Evolutionary conservation across 1,140 invertebrate species (phyloP), one percentile per base, ranked within the genome.

Genomic region (Orchesella cincta): DNA sequence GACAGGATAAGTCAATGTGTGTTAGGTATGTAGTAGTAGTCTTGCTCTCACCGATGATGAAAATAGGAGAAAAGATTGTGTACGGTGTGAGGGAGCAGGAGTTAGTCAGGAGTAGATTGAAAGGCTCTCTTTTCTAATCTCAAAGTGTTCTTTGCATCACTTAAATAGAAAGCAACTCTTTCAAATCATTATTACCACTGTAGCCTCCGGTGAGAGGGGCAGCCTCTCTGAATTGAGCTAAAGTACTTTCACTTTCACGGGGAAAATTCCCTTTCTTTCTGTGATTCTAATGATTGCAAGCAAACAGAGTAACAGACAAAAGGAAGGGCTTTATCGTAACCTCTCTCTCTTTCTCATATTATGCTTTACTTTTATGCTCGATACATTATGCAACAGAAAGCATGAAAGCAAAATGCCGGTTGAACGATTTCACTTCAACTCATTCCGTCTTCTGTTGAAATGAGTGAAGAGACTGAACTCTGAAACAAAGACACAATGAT

Each of bases 101-200:
- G 39, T 46, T 12, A 8, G 8, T 57, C 14, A 23, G 23, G 12
- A 57, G 54, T 57, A 57, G 14, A 57, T 26, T 57, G 54, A 57
- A n/a, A 23, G 14, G 12, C 26, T 12, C 26, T 57, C 23, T 14
- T 57, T 57, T 23, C 54, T 57, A 57, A 57, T 57, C 54, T 57
- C 3, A 23, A 57, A 57, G 54, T 57, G 54, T 57, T 57, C 54
- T 57, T 57, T 26, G 54, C 54, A 57, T 26, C 54, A 57, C 54
- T 57, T 57, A 57, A 57, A 57, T 46, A 20, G 8, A 57, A 57
- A 57, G 54, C 5, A 57, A 26, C 23, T 57, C 14, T 8, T 57
- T n/a, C 5, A 23, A 12, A 14, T 57, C 54, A 26, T 57, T 57
- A n/a, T 57, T 26, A 57, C 54, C 12, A 57, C 54, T 57, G 39